Conservation (phyloP, 2,888 invertebrate genomes). For the Lobophora halterata region DNA sequence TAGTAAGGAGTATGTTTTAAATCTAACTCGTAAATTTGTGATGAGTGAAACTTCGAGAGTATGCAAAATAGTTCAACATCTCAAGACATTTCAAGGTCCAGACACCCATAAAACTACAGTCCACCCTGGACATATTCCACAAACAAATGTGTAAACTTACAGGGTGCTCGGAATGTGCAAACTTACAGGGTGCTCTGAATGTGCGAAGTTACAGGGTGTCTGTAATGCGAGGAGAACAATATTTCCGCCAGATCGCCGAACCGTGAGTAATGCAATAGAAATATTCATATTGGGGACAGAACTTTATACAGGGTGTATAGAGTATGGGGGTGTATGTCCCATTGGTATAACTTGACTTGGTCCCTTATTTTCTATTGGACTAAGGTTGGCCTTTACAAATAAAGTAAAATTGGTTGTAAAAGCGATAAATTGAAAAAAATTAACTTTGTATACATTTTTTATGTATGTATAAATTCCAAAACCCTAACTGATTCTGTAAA, state of each 20-base stretch:
- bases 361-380: too few relatives aligned
- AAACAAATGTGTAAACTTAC: conserved; percentile 20
- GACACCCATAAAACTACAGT: conserved; percentile 12
- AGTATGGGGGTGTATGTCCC: conserved; percentile 3
- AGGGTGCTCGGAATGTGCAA: conserved; percentile 1
- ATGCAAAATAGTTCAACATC: conserved; percentile 5
- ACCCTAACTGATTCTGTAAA: too few relatives aligned
- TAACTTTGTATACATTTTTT: too few relatives aligned
- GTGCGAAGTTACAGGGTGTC: conserved; percentile 57
- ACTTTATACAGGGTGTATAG: conserved; percentile 45
- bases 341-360: not conserved
- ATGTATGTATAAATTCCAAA: too few relatives aligned
- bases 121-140: conserved; percentile 21
- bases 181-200: conserved; percentile 32
- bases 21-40: too few relatives aligned
- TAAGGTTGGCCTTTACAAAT: too few relatives aligned
- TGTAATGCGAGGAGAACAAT: conserved; percentile 70
- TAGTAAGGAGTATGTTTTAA: too few relatives aligned
- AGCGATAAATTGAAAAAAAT: too few relatives aligned
- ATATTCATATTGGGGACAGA: conserved; percentile 76
- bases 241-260: conserved; percentile 75
- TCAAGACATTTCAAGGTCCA: conserved; percentile 3
- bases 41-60: too few relatives aligned
- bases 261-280: conserved; percentile 78
- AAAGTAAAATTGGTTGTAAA: too few relatives aligned